Base-by-base conservation (phyloP, 2,888 invertebrate genomes). In the Caenorhabditis macrosperma region DNA sequence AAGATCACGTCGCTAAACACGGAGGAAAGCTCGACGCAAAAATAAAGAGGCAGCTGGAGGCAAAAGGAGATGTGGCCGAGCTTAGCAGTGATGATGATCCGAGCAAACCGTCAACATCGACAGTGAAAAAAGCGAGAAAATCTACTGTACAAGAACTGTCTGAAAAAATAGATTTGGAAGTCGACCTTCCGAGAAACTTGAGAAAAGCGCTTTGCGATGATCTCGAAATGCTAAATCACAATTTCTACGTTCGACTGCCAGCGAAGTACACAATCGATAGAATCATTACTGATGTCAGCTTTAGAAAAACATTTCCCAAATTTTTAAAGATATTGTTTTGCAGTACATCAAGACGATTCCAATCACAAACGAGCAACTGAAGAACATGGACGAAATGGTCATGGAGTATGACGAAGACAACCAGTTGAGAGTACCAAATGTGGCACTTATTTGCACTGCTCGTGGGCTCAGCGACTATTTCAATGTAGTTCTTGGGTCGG, bases 401-500 rank as follows among this genome's bases (percentile, higher is more conserved):
- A 35, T 83, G 12, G 80, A 81, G 30, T 79, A 82, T n/a, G n/a
- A n/a, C 52, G 79, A 82, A 0, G 26, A 38, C 10, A 67, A 44
- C 1, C 15, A 38, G 7, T 12, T 15, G 12, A 35, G 26, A 9
- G 17, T 55, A 1, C 24, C 74, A 10, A 52, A 59, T 26, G 22
- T 55, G 15, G 54, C 61, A 10, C 5, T 71, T 48, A 41, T 76
- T 26, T 66, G 71, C 30, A 59, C 71, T 15, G 75, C 71, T 1
- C 30, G 38, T 3, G 82, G 80, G 0, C 22, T 83, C 20, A 2
- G 22, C 28, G 82, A 80, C 50, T 83, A 83, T 35, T 82, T 82
- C 59, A 79, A 83, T 30, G 44, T n/a, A 6, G 52, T 80, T 17
- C 48, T 75, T 2, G 72, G 61, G 83, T 83, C 10, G 44, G 69